A percentile compares a stretch with the other conserved stretches of the same genome.
phyloP scores from a whole-genome alignment of 2,113 vertebrate species.

The Anas platyrhynchos region DNA sequence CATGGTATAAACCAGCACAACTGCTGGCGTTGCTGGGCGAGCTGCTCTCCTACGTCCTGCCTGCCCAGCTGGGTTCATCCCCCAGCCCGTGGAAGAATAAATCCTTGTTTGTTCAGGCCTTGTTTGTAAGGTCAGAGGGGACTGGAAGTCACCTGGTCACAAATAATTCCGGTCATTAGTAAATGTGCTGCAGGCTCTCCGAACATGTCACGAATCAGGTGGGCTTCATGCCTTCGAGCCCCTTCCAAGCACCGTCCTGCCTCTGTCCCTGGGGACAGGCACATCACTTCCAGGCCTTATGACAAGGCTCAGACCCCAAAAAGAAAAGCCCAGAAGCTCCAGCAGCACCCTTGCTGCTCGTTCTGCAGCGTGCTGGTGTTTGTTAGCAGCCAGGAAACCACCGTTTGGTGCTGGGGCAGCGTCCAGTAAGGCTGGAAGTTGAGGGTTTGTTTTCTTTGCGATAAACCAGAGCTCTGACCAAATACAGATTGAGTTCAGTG shows the following conservation, averaged over 20 bases:
- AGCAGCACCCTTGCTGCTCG: background rate
- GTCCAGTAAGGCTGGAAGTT: constrained; percentile 49
- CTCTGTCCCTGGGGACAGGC: background rate
- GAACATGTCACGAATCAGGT: background rate
- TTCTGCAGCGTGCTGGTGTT: background rate
- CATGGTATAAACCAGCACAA: background rate
- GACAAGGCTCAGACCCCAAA: fast-evolving
- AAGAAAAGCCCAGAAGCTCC: background rate
- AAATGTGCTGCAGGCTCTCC: background rate
- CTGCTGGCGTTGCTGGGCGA: background rate
- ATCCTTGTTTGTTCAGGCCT: constrained; percentile 28
- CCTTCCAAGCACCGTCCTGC: background rate
- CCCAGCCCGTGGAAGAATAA: constrained; percentile 32
- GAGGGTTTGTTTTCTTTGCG: constrained; percentile 41
- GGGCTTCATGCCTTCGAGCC: background rate
- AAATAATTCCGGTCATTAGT: background rate
- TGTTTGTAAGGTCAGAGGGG: constrained; percentile 31
- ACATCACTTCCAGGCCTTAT: background rate
- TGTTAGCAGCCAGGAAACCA: constrained; percentile 56
- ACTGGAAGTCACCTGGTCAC: constrained; percentile 32
- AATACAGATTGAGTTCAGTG: constrained; percentile 41
- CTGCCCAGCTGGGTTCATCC: constrained; percentile 33
- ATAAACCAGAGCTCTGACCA: constrained; percentile 47
- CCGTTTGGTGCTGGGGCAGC: constrained; percentile 2
- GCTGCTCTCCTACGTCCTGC: background rate